Evolutionary conservation across 2,113 vertebrate genomes (phyloP).

Genomic region (Platycercus adscitus): DNA sequence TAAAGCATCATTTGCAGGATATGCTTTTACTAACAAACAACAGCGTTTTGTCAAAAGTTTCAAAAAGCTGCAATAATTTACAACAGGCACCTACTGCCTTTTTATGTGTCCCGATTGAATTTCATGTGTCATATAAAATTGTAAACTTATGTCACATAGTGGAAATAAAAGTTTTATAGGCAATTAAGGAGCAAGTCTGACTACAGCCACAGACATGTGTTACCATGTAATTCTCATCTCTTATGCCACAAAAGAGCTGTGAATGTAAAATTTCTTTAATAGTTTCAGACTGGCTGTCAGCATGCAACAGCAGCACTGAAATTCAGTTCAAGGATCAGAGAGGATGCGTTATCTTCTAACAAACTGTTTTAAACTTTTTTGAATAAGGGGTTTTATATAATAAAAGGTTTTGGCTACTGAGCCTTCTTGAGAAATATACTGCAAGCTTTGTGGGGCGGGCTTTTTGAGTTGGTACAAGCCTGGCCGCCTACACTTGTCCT

Average conservation of each 20-base stretch:
- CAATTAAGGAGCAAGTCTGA: neutral
- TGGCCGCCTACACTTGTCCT: neutral
- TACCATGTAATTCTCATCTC: neutral
- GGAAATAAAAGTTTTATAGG: neutral
- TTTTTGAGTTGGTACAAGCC: neutral
- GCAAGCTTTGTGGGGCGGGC: neutral
- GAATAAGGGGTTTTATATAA: neutral
- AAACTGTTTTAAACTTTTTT: neutral
- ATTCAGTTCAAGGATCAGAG: neutral
- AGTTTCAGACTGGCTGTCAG: neutral
- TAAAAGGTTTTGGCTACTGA: conserved; percentile 1
- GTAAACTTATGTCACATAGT: neutral
- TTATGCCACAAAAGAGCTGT: neutral
- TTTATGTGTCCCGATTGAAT: neutral
- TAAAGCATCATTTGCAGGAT: neutral
- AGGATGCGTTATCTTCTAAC: neutral
- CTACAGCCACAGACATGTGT: neutral
- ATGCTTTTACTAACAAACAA: neutral
- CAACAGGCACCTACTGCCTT: neutral
- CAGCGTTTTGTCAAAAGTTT: conserved; percentile 9
- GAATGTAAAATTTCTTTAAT: neutral
- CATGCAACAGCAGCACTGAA: neutral
- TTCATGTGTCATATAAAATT: neutral
- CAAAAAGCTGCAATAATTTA: neutral
- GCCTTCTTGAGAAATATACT: neutral